These are phyloP conservation scores for Galerucella nymphaeae DNA, from an alignment of 2,888 invertebrate genomes.

Conservation along the genomic window DNA sequence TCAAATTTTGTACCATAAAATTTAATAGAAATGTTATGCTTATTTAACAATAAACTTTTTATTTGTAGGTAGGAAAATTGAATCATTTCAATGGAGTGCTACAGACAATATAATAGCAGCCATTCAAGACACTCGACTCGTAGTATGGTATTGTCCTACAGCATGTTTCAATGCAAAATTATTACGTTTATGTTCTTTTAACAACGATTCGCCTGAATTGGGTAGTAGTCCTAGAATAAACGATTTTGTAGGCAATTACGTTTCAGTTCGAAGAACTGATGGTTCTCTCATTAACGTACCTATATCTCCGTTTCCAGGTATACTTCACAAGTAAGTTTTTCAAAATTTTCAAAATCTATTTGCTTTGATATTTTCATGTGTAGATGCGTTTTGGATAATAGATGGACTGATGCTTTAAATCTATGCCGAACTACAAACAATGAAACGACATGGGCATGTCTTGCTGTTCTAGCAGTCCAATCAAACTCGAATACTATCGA, in stretches of 20 bases:
- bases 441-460: constrained; percentile 89
- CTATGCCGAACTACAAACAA: constrained; percentile 65
- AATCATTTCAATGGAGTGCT: constrained; percentile 76
- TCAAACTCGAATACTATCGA: constrained; percentile 79
- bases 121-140: constrained; percentile 80
- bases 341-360: neutral
- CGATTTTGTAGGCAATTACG: constrained; percentile 85
- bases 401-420: constrained; percentile 71
- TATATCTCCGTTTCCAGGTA: constrained; percentile 77
- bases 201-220: constrained; percentile 75
- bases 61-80: constrained; percentile 68
- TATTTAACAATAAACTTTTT: neutral
- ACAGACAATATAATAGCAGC: constrained; percentile 83
- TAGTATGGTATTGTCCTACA: constrained; percentile 86
- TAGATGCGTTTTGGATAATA: constrained; percentile 76
- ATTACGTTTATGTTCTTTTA: constrained; percentile 71
- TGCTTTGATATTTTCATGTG: constrained; percentile 17
- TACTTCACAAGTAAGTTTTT: constrained; percentile 64
- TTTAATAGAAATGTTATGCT: neutral
- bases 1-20: too few relatives aligned
- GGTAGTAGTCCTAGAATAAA: constrained; percentile 87
- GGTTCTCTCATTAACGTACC: constrained; percentile 84
- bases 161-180: constrained; percentile 79
- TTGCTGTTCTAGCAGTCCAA: constrained; percentile 91
- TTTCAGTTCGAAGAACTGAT: constrained; percentile 87